Conservation (phyloP, 2,888 invertebrate genomes). For the Cantharis rustica region DNA sequence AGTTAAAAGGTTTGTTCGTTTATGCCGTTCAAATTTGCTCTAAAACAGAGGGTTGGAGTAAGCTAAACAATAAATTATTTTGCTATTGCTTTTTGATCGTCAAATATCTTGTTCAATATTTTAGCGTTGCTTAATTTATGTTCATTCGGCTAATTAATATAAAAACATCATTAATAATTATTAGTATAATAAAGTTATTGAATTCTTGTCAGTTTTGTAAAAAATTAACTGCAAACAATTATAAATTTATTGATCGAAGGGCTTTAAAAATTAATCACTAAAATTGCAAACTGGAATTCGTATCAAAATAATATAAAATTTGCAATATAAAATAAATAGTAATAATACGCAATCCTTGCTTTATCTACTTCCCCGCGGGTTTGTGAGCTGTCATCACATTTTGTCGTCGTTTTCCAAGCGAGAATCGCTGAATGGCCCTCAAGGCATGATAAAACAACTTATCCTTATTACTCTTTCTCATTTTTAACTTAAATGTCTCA, state of each 20-base stretch:
- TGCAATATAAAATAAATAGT: slow-evolving; percentile 14
- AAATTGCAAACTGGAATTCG: background rate
- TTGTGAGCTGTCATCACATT: slow-evolving; percentile 32
- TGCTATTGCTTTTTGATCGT: background rate
- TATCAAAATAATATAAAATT: background rate
- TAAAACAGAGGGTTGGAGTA: background rate
- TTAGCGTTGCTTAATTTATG: background rate
- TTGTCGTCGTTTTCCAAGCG: slow-evolving; percentile 29
- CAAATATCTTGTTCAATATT: background rate
- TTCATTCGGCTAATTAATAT: background rate
- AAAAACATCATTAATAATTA: background rate
- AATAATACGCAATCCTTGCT: slow-evolving; percentile 29
- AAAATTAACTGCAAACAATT: background rate
- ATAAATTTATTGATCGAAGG: background rate
- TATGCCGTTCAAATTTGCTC: background rate
- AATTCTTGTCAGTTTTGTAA: background rate
- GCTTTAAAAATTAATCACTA: background rate
- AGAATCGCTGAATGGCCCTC: slow-evolving; percentile 34
- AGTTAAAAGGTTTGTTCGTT: background rate
- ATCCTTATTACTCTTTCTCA: slow-evolving; percentile 33
- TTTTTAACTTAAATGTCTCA: slow-evolving; percentile 27
- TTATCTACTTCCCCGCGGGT: slow-evolving; percentile 27
- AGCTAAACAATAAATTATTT: background rate
- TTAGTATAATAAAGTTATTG: background rate
- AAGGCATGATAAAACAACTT: slow-evolving; percentile 33